Base-by-base conservation (phyloP, 2,113 vertebrate genomes). In the Halichoeres trimaculatus region DNA sequence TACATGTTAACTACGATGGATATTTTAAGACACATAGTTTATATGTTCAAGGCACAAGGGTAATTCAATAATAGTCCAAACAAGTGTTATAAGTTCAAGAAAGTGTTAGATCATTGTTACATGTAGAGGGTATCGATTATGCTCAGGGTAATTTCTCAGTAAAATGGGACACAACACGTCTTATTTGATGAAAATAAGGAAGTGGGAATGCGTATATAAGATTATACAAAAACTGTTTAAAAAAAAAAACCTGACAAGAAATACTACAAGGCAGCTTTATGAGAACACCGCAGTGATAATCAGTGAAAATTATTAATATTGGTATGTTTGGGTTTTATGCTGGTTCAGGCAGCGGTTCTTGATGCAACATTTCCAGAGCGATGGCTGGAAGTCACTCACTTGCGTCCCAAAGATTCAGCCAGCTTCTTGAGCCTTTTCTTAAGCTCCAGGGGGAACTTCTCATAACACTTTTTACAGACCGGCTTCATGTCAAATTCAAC, bases 401-500 rank as follows among this genome's bases (percentile, higher is more conserved):
- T 99, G 77, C 95, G 96, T 83, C 94, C 96, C 88, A 98, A 70
- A 16, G 96, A 94, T 92, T 99, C 98, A 10, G 98, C 96, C 81
- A 99, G 91, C 92, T 99, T 99, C 94, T 99, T 99, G 64, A 99
- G 95, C 85, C 98, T 95, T 90, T 99, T 99, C 95, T 99, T 99
- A 76, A 99, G 93, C 91, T 99, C 98, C 93, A 99, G 69, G 11
- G 98, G 98, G 89, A 99, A 99, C 90, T 99, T 98, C 93, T 99
- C 98, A 0, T 99, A 99, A 89, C 98, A 99, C 88, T 98, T 99
- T 95, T 99, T 99, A 93, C 98, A 99, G 86, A 99, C 98, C 8
- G 98, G 98, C 85, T 99, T 99, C 98, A 99, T 99, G 92, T 99
- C 98, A 94, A 99, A 99, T 90, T 99, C 98, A 87, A 99, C 98